Evolutionary conservation across 2,888 invertebrate genomes (phyloP).

Genomic region (Erebia epiphron): DNA sequence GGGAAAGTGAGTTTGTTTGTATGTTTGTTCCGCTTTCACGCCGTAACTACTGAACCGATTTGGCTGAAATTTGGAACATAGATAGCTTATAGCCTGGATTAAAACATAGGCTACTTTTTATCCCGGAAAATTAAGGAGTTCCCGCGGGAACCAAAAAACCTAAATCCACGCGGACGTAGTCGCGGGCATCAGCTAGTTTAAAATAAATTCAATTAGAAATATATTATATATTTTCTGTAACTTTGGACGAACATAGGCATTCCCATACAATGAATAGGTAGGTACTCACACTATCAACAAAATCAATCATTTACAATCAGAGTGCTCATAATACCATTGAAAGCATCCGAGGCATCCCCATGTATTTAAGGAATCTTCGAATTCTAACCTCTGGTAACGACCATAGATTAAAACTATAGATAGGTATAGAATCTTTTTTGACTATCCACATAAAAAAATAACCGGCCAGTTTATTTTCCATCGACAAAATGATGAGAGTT

Average conservation of each 20-base stretch:
- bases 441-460: slow-evolving; percentile 58
- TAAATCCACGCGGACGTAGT: no score
- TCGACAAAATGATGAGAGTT: slow-evolving; percentile 70
- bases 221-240: slow-evolving; percentile 15
- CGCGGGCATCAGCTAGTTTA: no score
- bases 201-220: no score
- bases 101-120: no score
- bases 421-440: slow-evolving; percentile 52
- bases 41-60: no score
- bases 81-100: no score
- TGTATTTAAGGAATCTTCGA: slow-evolving; percentile 53
- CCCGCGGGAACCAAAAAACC: no score
- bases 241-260: neutral
- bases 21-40: no score
- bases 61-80: no score
- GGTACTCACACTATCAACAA: slow-evolving; percentile 21
- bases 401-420: slow-evolving; percentile 56
- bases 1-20: no score
- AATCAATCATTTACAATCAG: slow-evolving; percentile 32
- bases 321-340: slow-evolving; percentile 33
- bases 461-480: slow-evolving; percentile 65
- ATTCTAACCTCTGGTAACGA: slow-evolving; percentile 69
- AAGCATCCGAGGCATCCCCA: slow-evolving; percentile 65
- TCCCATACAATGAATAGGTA: slow-evolving; percentile 12
- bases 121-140: no score